phyloP scores from a whole-genome alignment of 1,140 invertebrate species.

The Orchestia grillus region DNA sequence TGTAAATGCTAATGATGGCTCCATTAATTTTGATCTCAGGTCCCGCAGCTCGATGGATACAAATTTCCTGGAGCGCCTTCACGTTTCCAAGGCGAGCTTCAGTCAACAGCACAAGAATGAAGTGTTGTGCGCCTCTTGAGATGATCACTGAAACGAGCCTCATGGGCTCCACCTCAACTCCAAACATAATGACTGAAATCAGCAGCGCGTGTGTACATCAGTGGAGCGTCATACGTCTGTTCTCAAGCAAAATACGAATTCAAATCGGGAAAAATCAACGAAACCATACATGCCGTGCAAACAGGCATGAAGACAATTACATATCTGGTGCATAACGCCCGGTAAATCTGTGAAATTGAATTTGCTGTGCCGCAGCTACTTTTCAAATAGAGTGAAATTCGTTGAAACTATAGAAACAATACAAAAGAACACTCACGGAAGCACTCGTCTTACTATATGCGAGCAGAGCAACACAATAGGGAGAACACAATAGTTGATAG shows the following conservation, averaged over 20 bases:
- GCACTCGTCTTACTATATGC: too few species aligned
- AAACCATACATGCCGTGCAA: too few species aligned
- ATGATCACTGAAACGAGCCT: not conserved
- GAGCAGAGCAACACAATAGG: too few species aligned
- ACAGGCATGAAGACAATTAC: too few species aligned
- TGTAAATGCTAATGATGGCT: not conserved
- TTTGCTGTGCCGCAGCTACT: too few species aligned
- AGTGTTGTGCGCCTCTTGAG: not conserved
- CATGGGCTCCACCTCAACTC: not conserved
- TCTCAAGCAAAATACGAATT: not conserved
- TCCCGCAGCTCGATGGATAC: not conserved
- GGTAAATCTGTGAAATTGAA: too few species aligned
- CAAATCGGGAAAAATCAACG: not conserved
- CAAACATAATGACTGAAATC: not conserved
- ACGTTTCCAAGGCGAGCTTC: not conserved
- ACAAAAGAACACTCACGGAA: too few species aligned
- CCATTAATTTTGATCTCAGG: not conserved
- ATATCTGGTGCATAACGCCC: too few species aligned
- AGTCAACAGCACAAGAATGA: not conserved
- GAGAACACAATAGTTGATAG: too few species aligned
- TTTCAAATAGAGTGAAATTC: too few species aligned
- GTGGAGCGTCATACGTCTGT: not conserved
- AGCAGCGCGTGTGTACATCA: not conserved
- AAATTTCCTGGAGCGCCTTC: not conserved
- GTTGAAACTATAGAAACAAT: too few species aligned